Conservation (phyloP, 2,113 vertebrate genomes). For the Potamarius usumacintae region DNA sequence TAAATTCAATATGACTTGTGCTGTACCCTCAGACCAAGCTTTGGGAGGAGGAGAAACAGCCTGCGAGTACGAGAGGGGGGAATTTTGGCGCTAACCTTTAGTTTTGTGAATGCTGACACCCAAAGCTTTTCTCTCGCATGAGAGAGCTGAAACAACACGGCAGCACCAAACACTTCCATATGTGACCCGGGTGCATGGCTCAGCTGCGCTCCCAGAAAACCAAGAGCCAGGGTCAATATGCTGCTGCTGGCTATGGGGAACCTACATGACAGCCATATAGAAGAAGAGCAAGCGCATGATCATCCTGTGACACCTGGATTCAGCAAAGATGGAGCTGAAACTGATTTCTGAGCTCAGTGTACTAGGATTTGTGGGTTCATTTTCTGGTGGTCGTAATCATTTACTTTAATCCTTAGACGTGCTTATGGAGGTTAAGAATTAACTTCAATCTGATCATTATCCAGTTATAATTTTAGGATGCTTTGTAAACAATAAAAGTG, state of each 20-base stretch:
- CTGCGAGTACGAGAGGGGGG: conserved; percentile 14
- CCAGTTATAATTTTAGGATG: conserved; percentile 11
- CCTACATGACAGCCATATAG: background rate
- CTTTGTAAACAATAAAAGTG: conserved; percentile 19
- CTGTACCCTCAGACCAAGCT: conserved; percentile 23
- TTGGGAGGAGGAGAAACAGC: conserved; percentile 26
- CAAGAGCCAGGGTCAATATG: conserved; percentile 30
- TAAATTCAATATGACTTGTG: conserved; percentile 38
- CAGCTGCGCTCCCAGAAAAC: conserved; percentile 39
- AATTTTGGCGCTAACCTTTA: conserved; percentile 55
- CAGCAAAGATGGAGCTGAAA: background rate
- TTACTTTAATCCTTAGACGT: background rate
- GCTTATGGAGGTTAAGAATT: background rate
- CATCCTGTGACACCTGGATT: conserved; percentile 24
- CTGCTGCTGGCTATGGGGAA: conserved; percentile 14
- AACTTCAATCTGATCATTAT: background rate
- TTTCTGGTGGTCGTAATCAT: background rate
- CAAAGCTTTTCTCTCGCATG: conserved; percentile 59
- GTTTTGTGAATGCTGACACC: conserved; percentile 59
- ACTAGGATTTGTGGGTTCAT: background rate
- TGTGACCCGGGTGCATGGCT: conserved; percentile 60
- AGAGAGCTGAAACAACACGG: conserved; percentile 70
- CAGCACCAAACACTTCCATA: conserved; percentile 72
- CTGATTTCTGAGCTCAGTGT: background rate
- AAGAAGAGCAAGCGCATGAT: background rate